These are phyloP conservation scores for Ypsolopha sequella DNA, from an alignment of 2,888 invertebrate genomes.

Conservation along the genomic window DNA sequence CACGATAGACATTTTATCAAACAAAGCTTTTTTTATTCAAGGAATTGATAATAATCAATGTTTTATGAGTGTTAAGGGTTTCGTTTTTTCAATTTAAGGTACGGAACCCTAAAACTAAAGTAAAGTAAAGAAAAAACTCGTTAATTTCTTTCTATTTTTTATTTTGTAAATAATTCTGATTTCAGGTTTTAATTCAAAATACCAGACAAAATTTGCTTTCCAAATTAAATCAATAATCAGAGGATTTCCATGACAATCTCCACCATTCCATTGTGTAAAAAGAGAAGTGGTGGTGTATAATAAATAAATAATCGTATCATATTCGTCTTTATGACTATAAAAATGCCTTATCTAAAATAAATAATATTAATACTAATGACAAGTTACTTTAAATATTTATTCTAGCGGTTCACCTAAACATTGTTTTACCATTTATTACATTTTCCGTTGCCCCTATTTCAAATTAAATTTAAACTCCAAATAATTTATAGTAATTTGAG, in stretches of 20 bases:
- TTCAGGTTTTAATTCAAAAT: not conserved
- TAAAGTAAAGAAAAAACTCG: no score
- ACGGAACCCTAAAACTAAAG: no score
- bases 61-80: no score
- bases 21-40: no score
- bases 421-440: constrained; percentile 44
- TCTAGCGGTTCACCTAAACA: constrained; percentile 63
- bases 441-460: constrained; percentile 66
- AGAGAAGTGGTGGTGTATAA: constrained; percentile 58
- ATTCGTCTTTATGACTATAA: constrained; percentile 45
- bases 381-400: constrained; percentile 63
- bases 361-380: constrained; percentile 69
- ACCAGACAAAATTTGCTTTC: no score
- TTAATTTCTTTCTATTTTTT: not conserved
- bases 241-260: no score
- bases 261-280: no score
- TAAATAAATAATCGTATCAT: constrained; percentile 38
- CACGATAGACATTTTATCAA: no score
- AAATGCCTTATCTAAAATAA: constrained; percentile 57
- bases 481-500: constrained; percentile 25
- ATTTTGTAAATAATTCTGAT: constrained; percentile 8
- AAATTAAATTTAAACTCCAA: constrained; percentile 14
- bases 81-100: no score
- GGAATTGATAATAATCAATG: no score
- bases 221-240: no score